Evolutionary conservation across 1,140 invertebrate genomes (phyloP), one percentile per base, ranked within the genome.

Genomic region (Caenorhabditis elegans): DNA sequence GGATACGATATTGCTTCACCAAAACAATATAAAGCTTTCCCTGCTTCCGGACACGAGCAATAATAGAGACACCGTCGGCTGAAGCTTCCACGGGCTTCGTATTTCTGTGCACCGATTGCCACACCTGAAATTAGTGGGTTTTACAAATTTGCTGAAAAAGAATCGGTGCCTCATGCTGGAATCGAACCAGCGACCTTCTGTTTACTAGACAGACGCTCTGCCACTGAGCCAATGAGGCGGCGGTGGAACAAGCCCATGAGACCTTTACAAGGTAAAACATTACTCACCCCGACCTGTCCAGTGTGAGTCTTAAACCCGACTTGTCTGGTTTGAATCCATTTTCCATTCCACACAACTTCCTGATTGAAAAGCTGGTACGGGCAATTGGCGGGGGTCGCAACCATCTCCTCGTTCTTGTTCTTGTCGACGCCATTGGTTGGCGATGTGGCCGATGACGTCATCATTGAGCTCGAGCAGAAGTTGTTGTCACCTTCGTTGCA

Each of bases 161-260:
- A 28, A 65, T 76, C 43, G 17, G 46, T 85, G 84, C 84, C 84
- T 85, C 82, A 85, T 85, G 82, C 84, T 85, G 84, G 84, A 85
- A 83, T 85, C 84, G 84, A 85, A 85, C 84, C 84, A 85, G 84
- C 84, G 84, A 85, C 84, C 84, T 85, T 85, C 84, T 83, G 84
- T 85, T 85, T 85, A 85, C 84, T 81, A 85, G 84, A 85, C 84
- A 83, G 81, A 85, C 84, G 84, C 81, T 85, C 84, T 85, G 84
- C 84, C 84, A 77, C 84, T 85, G 82, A 85, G 84, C 84, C 84
- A 85, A 85, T 85, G 82, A 85, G 84, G 84, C 84, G 43, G 17
- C 8, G 17, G 26, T 43, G n/a, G n/a, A n/a, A n/a, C n/a, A n/a
- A n/a, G n/a, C n/a, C n/a, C n/a, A n/a, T n/a, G n/a, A n/a, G n/a